Evolutionary conservation across 2,113 vertebrate genomes (phyloP), one percentile per base, ranked within the genome.

Genomic region (Erpornis zantholeuca): DNA sequence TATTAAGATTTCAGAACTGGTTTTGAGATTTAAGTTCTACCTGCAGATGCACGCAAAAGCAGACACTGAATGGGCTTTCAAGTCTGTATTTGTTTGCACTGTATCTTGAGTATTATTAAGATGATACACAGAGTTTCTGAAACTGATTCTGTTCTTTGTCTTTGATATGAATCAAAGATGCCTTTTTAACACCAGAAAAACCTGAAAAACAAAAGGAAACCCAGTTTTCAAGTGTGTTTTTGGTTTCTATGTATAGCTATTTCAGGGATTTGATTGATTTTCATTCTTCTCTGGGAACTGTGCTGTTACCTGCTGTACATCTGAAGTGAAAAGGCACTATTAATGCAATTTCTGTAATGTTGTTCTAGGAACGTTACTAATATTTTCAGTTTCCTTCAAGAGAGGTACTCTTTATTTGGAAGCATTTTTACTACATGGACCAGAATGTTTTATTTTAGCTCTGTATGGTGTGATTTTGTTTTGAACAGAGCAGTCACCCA

Each of bases 81-180:
- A 19, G 28, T 77, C 72, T 68, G 3, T 60, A 40, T 52, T 72
- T 19, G 7, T 70, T 65, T 79, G 33, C 0, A 0, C 13, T 57
- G 20, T 73, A 3, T 59, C 25, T 69, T 44, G 27, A 63, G 19
- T 42, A 10, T 44, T 65, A 31, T 53, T 71, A 42, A 70, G 25
- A 78, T 76, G 18, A 60, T 57, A 64, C 35, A 40, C 42, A n/a
- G 50, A 86, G 29, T 47, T 31, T 80, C 60, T 71, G 82, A 66
- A 68, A 53, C 11, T 9, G 12, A 23, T 76, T 66, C 42, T 88
- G 7, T 54, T 92, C 13, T 78, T 85, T 70, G 21, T 28, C 28
- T 82, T 85, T 68, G 38, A 8, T 54, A 27, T 59, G 29, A 79
- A 63, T 63, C n/a, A 61, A 84, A 88, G 40, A 38, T 44, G 7